Base-by-base conservation (phyloP, 2,888 invertebrate species). In the Standfussiana lucernea region DNA sequence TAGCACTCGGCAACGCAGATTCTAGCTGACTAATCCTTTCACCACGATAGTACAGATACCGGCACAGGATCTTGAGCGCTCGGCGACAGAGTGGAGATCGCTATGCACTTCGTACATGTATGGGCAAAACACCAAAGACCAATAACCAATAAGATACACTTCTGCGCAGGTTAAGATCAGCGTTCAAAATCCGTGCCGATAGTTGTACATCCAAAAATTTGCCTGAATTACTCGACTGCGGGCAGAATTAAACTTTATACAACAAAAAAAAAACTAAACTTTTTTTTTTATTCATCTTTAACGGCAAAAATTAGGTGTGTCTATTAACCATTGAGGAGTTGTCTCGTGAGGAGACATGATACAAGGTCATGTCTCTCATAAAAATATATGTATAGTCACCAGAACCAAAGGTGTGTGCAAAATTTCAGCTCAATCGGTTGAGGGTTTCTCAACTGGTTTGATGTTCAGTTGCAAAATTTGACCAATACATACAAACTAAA, bases 11-110 rank as follows among this genome's bases (percentile, higher is more conserved):
- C 56, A 53, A n/a, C 6, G 15, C 56, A 56, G 50, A 4, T 28
- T 28, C 7, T 56, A 28, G 56, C 56, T 56, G 7, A 28, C 28
- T 6, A 28, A 56, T 56, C 56, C 28, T 28, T 56, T 56, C 56
- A 53, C 53, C 53, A 53, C n/a, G 53, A 53, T 13, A 53, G 13
- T 4, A n/a, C 6, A 56, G 53, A 15, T 28, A n/a, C 0, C 10
- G 45, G 18, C 21, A 24, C 4, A 50, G 37, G 24, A 50, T 50
- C 28, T 28, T 56, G 6, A 56, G 15, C 15, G 13, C 13, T 53
- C n/a, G n/a, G 53, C n/a, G 53, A 53, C n/a, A 28, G n/a, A 53
- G 53, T n/a, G 53, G n/a, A 53, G 53, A n/a, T 53, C 53, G n/a
- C n/a, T 53, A 28, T 53, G 53, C n/a, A 13, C 13, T 53, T 53